A percentile compares a stretch with the other conserved stretches of the same genome.
Conservation (phyloP, 1,140 invertebrate genomes). For the Polypedilum vanderplanki region DNA sequence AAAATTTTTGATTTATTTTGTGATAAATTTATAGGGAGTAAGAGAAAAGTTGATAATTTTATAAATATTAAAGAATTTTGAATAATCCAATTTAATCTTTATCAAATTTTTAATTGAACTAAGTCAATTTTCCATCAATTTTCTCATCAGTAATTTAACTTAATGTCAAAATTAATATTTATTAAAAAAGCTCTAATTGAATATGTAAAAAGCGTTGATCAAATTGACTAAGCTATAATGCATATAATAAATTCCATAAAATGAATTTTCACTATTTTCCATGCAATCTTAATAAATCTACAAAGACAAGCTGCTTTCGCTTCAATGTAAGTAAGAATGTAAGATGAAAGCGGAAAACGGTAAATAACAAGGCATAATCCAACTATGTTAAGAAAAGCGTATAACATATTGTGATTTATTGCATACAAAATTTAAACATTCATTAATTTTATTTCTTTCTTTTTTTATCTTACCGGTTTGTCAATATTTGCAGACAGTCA, state of each 20-base stretch:
- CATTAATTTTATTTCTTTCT: neutral
- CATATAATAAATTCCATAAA: neutral
- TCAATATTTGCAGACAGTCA: no score
- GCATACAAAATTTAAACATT: constrained; percentile 13
- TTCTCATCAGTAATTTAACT: no score
- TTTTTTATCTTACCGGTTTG: no score
- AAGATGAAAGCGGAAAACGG: neutral
- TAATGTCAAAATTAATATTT: no score
- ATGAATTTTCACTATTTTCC: neutral
- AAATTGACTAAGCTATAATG: neutral
- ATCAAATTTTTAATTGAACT: no score
- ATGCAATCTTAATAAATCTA: neutral
- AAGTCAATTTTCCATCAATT: no score
- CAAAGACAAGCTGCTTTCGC: neutral
- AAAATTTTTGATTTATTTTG: no score
- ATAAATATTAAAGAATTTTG: no score
- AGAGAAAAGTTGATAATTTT: no score
- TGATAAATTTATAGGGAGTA: no score
- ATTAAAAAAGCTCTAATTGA: neutral
- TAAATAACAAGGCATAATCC: constrained; percentile 4
- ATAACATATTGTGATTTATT: constrained; percentile 10
- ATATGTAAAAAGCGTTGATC: neutral
- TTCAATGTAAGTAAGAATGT: neutral
- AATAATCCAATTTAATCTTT: no score
- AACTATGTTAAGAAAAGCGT: constrained; percentile 1